These are phyloP conservation scores for Pitangus sulphuratus DNA, from an alignment of 2,797 vertebrate genomes.

Conservation along the genomic window DNA sequence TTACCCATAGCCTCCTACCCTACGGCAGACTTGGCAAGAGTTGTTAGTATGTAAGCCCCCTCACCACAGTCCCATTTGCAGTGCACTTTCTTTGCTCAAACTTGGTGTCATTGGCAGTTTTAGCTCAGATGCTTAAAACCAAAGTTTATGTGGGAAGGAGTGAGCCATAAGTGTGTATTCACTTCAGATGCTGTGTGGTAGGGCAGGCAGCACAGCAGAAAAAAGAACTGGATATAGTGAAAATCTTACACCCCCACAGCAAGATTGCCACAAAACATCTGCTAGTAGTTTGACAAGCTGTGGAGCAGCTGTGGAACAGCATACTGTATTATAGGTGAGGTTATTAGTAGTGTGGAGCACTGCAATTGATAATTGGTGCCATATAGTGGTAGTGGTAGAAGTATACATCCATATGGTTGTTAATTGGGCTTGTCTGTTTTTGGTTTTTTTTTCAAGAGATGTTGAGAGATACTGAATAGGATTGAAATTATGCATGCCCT, in stretches of 20 bases:
- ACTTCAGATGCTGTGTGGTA: not conserved
- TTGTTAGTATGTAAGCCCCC: not conserved
- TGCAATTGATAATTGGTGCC: not conserved
- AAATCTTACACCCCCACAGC: not conserved
- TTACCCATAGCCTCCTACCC: not conserved
- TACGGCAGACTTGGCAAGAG: not conserved
- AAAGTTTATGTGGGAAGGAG: not conserved
- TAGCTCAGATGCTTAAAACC: not conserved
- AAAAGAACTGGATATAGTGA: not conserved
- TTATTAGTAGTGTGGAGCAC: not conserved
- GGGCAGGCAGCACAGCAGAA: not conserved
- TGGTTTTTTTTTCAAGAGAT: not conserved
- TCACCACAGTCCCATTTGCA: not conserved
- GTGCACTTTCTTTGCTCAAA: not conserved
- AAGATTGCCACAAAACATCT: not conserved
- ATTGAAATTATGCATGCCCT: not conserved
- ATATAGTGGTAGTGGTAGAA: not conserved
- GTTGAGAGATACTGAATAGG: not conserved
- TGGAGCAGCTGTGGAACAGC: not conserved
- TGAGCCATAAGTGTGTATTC: not conserved
- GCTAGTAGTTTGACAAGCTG: not conserved
- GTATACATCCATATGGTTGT: accelerated
- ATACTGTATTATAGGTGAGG: not conserved
- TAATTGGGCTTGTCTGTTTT: not conserved
- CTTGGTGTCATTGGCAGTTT: not conserved